These are phyloP conservation scores for Diacarnus erythraeanus DNA, from an alignment of 37 sponge, comb jelly and placozoan genomes.

Conservation along the genomic window DNA sequence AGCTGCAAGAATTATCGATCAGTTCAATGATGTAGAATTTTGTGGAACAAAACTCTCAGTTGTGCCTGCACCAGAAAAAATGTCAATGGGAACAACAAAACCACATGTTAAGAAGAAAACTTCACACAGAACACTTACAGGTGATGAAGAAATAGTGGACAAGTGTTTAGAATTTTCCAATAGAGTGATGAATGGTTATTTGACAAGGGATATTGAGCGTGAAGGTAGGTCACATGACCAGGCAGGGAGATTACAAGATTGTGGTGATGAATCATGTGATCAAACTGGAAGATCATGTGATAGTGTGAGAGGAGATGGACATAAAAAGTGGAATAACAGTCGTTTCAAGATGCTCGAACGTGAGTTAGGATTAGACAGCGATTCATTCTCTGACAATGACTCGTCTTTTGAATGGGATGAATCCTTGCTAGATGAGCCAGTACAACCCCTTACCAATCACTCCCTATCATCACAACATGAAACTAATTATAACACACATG, in stretches of 20 bases:
- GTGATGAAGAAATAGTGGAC: no score
- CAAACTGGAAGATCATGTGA: background rate
- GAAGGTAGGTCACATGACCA: background rate
- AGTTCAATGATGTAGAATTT: background rate
- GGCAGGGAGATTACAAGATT: background rate
- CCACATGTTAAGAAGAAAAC: no score
- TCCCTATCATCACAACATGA: no score
- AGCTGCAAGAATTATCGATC: constrained; percentile 15
- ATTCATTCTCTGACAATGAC: background rate
- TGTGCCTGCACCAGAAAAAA: constrained; percentile 1
- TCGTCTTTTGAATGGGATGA: constrained; percentile 6
- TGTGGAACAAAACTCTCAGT: background rate
- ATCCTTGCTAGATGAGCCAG: background rate
- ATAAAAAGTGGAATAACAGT: background rate
- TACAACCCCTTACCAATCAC: background rate
- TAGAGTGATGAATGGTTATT: no score
- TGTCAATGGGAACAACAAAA: background rate
- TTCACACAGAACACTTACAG: no score
- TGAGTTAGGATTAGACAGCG: background rate
- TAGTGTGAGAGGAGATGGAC: no score
- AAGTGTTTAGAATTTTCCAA: no score
- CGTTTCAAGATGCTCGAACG: background rate
- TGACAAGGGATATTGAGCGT: background rate
- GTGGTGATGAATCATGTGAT: background rate
- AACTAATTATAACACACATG: no score